phyloP scores from a whole-genome alignment of 2,113 vertebrate genomes.

The Emydocephalus ijimae region DNA sequence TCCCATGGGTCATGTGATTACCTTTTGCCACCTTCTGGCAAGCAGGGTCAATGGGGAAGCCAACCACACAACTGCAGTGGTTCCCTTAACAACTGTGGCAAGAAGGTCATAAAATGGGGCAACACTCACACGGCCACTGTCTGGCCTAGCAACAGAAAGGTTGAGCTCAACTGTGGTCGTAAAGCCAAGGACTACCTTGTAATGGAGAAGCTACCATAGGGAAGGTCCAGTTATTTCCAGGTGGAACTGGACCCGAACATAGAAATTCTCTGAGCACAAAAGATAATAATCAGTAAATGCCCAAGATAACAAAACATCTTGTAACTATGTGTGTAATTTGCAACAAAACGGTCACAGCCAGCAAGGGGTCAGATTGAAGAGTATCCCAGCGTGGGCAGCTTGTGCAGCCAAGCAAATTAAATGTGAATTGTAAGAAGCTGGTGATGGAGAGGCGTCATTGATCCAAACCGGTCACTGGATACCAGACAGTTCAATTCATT shows the following conservation, averaged over 20 bases:
- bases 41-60: not conserved
- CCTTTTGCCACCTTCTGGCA: not conserved
- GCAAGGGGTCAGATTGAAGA: not conserved
- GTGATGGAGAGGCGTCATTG: not conserved
- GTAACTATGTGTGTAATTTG: not conserved
- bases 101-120: no score
- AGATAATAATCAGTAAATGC: not conserved
- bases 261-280: not conserved
- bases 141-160: not conserved
- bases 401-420: not conserved
- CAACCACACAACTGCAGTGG: not conserved
- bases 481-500: not conserved
- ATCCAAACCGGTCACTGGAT: not conserved
- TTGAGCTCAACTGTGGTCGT: not conserved
- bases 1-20: no score
- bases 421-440: conserved; percentile 2
- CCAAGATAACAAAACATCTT: not conserved
- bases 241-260: not conserved
- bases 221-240: not conserved
- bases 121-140: not conserved
- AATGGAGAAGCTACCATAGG: not conserved
- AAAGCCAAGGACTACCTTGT: not conserved
- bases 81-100: not conserved
- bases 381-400: conserved; percentile 5
- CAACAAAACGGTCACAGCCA: not conserved